Percentiles rank a stretch among this genome's conserved stretches.
Evolutionary conservation across 2,113 vertebrate genomes (phyloP).

Genomic region (Arizona elegans): DNA sequence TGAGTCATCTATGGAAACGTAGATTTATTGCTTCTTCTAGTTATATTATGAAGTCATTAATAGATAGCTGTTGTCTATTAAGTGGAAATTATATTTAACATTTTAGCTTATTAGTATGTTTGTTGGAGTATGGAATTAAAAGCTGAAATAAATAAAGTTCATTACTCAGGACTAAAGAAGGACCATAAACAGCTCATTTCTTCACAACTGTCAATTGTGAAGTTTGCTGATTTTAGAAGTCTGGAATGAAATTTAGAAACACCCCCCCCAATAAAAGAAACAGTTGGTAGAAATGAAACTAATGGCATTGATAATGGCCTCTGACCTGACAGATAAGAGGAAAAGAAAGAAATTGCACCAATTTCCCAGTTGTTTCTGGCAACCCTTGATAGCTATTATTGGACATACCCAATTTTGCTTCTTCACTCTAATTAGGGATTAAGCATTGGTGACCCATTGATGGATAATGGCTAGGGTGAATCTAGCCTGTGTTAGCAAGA

Average conservation of each 20-base stretch:
- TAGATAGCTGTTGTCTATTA: neutral
- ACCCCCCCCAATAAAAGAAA: neutral
- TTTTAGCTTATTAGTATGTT: neutral
- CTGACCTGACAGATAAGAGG: neutral
- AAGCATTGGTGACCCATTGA: neutral
- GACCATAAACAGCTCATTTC: neutral
- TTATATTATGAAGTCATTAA: neutral
- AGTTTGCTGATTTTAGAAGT: neutral
- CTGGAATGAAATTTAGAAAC: neutral
- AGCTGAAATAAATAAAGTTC: neutral
- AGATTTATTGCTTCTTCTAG: neutral
- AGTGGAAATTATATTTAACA: neutral
- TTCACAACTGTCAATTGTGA: neutral
- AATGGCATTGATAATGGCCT: neutral
- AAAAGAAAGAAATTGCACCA: neutral
- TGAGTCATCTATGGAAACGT: neutral
- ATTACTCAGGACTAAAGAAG: neutral
- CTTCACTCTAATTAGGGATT: constrained; percentile 9
- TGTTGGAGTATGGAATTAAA: neutral
- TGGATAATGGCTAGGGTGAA: neutral
- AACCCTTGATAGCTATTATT: neutral
- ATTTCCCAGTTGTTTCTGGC: neutral
- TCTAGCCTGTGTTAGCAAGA: neutral
- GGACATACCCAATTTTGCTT: constrained; percentile 3
- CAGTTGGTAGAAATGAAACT: neutral